These are phyloP conservation scores for Ophraella communa DNA, from an alignment of 2,888 invertebrate genomes.

Conservation along the genomic window DNA sequence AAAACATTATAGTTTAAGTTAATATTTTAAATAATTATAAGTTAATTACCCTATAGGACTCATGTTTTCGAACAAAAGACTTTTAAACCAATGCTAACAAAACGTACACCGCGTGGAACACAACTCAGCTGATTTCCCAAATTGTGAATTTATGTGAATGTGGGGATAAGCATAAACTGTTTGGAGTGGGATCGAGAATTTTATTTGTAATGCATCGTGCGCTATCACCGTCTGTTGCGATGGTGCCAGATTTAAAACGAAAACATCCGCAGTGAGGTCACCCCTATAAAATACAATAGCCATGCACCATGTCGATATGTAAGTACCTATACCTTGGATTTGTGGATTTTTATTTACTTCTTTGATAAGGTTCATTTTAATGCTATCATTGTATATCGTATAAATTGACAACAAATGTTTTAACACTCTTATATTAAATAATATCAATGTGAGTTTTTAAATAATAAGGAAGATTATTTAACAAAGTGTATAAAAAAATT, in stretches of 20 bases:
- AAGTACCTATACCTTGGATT: no score
- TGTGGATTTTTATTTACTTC: no score
- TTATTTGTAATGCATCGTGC: conserved; percentile 15
- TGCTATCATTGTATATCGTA: no score
- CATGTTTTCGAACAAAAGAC: conserved; percentile 18
- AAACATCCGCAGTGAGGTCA: background rate
- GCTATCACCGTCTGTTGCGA: conserved; percentile 5
- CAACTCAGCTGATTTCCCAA: conserved; percentile 29
- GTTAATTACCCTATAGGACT: conserved; percentile 26
- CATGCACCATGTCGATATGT: no score
- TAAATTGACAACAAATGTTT: no score
- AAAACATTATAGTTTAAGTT: conserved; percentile 22
- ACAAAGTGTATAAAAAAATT: no score
- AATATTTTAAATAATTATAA: background rate
- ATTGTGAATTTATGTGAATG: conserved; percentile 23
- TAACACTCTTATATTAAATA: no score
- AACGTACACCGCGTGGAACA: conserved; percentile 1
- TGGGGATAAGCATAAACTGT: background rate
- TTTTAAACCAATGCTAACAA: background rate
- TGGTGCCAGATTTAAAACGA: background rate
- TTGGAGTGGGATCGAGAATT: conserved; percentile 22
- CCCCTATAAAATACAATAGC: no score
- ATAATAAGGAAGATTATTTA: no score
- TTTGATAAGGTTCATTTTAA: no score
- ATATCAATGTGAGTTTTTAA: no score